Evolutionary conservation across 2,888 invertebrate species (phyloP).

Genomic region (Parnassius glacialis): DNA sequence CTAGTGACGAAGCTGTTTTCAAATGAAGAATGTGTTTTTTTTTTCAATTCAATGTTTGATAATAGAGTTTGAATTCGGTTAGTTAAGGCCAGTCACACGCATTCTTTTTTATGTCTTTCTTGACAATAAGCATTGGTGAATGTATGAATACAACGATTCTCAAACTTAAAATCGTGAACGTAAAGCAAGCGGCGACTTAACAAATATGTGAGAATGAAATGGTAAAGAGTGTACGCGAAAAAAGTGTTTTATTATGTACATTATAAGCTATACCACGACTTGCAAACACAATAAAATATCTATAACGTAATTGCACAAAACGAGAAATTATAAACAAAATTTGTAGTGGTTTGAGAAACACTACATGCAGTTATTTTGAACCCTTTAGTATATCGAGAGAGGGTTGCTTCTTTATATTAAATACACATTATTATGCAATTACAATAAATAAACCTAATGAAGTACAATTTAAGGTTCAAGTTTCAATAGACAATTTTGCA

Average conservation of each 20-base stretch:
- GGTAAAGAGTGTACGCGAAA: no score
- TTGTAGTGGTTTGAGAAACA: conserved; percentile 14
- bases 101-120: conserved; percentile 32
- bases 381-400: conserved; percentile 24
- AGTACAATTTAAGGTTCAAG: conserved; percentile 13
- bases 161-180: conserved; percentile 8
- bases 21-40: conserved; percentile 24
- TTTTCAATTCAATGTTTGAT: conserved; percentile 40
- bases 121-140: conserved; percentile 26
- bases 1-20: conserved; percentile 25
- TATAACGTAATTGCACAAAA: neutral
- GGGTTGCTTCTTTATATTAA: conserved; percentile 27
- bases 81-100: conserved; percentile 46
- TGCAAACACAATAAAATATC: neutral
- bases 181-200: no score
- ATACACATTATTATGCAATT: conserved; percentile 11
- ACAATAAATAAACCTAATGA: conserved; percentile 5
- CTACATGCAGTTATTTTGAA: conserved; percentile 22
- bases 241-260: no score
- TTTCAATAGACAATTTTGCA: conserved; percentile 13
- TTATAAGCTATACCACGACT: neutral
- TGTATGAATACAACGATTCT: conserved; percentile 13
- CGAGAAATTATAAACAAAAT: neutral
- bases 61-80: conserved; percentile 51
- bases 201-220: no score